Evolutionary conservation across 1,140 invertebrate genomes (phyloP).

Genomic region (Tetramorium alpestre): DNA sequence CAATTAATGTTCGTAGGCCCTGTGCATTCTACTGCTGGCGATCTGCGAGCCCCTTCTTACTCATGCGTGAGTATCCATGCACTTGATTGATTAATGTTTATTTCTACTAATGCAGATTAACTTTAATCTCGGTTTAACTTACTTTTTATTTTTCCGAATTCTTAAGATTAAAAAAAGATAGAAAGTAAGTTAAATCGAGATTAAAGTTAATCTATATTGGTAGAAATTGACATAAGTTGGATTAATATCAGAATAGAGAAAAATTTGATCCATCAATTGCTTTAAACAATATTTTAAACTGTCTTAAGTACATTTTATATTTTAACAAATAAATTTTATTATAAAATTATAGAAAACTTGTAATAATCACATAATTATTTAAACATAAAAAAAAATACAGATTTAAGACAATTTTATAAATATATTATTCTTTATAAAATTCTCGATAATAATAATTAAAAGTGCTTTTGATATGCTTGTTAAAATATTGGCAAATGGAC

Average conservation of each 20-base stretch:
- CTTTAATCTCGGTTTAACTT: too few species aligned
- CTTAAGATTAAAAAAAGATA: too few species aligned
- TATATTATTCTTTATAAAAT: neutral
- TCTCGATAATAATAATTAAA: neutral
- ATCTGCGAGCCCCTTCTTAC: constrained; percentile 69
- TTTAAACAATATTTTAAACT: neutral
- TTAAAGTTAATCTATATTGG: too few species aligned
- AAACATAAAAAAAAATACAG: neutral
- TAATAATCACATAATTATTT: neutral
- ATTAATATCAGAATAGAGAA: neutral
- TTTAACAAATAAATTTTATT: neutral
- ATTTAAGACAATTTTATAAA: neutral
- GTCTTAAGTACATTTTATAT: neutral
- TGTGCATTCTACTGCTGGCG: constrained; percentile 73
- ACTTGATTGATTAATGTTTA: neutral
- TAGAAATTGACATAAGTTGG: neutral
- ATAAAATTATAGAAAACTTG: neutral
- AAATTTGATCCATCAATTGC: neutral
- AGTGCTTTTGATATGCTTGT: neutral
- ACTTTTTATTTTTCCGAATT: too few species aligned
- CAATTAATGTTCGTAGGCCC: constrained; percentile 63
- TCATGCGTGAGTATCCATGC: constrained; percentile 72
- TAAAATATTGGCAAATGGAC: neutral
- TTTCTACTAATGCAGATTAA: too few species aligned
- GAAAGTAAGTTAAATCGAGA: too few species aligned